Base-by-base conservation (phyloP, 2,888 invertebrate genomes). In the Odontomyia ornata region DNA sequence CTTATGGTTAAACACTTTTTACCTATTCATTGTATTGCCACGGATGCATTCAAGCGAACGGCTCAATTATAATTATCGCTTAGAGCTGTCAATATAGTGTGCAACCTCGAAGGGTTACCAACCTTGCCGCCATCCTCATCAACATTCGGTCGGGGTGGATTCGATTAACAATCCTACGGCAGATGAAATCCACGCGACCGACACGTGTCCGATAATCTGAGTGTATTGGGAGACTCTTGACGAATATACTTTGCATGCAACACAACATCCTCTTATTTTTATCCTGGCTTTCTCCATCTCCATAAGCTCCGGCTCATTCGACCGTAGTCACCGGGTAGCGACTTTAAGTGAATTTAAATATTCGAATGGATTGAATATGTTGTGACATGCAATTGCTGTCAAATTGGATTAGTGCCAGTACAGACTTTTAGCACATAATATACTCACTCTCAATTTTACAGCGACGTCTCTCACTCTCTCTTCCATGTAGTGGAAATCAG, bases 21-120 rank as follows among this genome's bases (percentile, higher is more conserved):
- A 36, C 36, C 36, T 36, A 5, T 9, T 5, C 36, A 9, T 36
- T 36, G 36, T 9, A 3, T 36, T 36, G 9, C 36, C 9, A 36
- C 36, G 36, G 36, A 9, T 36, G 36, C 73, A 80, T 73, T 77
- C 56, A 78, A 67, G 52, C 79, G 77, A 80, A 77, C 78, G 77
- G 79, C 79, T 80, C 80, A 80, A 80, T 80, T 80, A 80, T 80
- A 80, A 80, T 80, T 80, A 80, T 80, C 80, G 73, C 80, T 79
- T 52, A 30, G 52, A 67, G 67, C 76, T 65, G 76, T 67, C 65
- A 57, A 73, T 73, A 73, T 73, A 76, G 76, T 76, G 64, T 64
- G 62, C 27, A 64, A 64, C 75, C 75, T 75, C 65, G 64, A 56
- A 76, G 76, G 57, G 76, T 76, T 76, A 47, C 65, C 67, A 36